phyloP scores from a whole-genome alignment of 2,797 vertebrate genomes.

The Melanotaenia maccullochi region DNA sequence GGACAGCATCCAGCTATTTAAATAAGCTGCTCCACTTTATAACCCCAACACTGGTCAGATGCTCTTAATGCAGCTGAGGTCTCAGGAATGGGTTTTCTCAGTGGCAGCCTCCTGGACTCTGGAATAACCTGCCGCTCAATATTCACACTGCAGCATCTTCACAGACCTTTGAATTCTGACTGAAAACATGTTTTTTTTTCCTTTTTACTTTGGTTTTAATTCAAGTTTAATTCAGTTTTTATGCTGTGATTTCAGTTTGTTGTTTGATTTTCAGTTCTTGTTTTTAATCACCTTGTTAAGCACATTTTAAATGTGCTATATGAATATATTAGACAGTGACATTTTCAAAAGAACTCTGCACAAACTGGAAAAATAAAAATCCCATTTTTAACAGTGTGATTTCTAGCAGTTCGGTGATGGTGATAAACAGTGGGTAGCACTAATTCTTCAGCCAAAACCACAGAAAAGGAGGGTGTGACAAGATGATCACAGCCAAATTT shows the following conservation, averaged over 20 bases:
- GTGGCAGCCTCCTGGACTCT: neutral
- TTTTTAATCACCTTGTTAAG: too few species aligned
- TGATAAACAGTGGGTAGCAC: neutral
- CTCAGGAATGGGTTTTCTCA: neutral
- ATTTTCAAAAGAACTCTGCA: too few species aligned
- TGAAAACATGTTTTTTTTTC: neutral
- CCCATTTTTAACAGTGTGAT: neutral
- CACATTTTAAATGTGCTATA: too few species aligned
- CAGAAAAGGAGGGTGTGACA: neutral
- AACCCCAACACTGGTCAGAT: neutral
- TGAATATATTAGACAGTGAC: too few species aligned
- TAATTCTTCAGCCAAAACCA: neutral
- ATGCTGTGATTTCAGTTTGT: too few species aligned
- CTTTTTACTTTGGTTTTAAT: too few species aligned
- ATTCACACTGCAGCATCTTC: too few species aligned
- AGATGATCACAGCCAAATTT: neutral
- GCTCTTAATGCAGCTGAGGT: too few species aligned
- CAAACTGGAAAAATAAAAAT: neutral
- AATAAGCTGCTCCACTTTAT: neutral
- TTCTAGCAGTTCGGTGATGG: neutral
- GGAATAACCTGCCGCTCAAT: neutral
- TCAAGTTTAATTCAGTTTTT: too few species aligned
- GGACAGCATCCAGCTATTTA: neutral
- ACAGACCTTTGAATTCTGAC: neutral
- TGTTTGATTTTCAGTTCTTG: too few species aligned